A percentile compares a stretch with the other conserved stretches of the same genome.
Evolutionary conservation across 2,888 invertebrate species (phyloP).

Genomic region (Drosophila kanekoi): DNA sequence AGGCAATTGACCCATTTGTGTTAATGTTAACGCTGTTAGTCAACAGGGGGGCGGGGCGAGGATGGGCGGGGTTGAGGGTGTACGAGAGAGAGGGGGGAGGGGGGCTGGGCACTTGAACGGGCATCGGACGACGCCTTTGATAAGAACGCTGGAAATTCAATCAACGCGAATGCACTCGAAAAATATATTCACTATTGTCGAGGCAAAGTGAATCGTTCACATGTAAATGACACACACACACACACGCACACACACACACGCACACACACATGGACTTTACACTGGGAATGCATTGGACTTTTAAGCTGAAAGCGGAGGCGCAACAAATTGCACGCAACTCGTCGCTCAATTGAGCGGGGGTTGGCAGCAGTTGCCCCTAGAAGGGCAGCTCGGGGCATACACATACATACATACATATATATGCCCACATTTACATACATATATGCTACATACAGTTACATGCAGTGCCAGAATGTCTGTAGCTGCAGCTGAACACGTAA

Average conservation of each 20-base stretch:
- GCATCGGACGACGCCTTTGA: slow-evolving; percentile 32
- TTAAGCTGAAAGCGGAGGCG: slow-evolving; percentile 14
- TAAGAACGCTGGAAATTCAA: slow-evolving; percentile 55
- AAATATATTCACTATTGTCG: slow-evolving; percentile 36
- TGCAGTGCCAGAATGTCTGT: slow-evolving; percentile 3
- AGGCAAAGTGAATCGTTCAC: slow-evolving; percentile 33
- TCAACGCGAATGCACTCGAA: slow-evolving; percentile 60
- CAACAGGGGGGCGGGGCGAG: background rate
- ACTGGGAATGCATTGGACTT: slow-evolving; percentile 29
- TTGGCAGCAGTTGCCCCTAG: background rate
- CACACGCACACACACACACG: slow-evolving; percentile 3
- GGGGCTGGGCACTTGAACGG: slow-evolving; percentile 8
- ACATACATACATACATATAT: background rate
- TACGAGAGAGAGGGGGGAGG: background rate
- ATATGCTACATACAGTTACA: too few species aligned
- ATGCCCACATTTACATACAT: background rate
- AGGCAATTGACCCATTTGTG: slow-evolving; percentile 67
- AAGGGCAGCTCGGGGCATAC: background rate
- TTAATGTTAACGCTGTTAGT: slow-evolving; percentile 27
- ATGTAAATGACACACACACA: slow-evolving; percentile 16
- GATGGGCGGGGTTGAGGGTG: too few species aligned
- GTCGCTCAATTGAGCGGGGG: slow-evolving; percentile 33
- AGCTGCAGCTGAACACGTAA: slow-evolving; percentile 9
- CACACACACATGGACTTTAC: background rate
- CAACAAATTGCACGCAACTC: slow-evolving; percentile 59